Base-by-base conservation (phyloP, 2,888 invertebrate genomes). In the Lycaena phlaeas region DNA sequence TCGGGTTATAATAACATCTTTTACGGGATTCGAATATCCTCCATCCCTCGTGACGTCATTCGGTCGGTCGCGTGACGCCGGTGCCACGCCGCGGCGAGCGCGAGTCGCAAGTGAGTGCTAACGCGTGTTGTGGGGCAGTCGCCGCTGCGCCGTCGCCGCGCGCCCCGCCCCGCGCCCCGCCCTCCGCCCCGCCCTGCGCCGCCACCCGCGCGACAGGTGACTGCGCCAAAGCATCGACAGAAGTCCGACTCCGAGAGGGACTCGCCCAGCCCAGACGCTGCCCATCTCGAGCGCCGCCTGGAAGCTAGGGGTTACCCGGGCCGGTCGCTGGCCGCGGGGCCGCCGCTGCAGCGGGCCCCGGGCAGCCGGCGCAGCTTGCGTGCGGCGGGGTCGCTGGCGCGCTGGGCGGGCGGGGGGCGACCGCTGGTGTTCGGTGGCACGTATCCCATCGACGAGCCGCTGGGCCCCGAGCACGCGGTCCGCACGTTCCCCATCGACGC, bases 361-460 rank as follows among this genome's bases (percentile, higher is more conserved):
- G 87, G 81, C 59, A 85, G 86, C 48, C 2, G 55, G 61, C 28
- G 74, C 89, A 45, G 87, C 90, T 53, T 84, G 86, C 38, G 84
- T 57, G 89, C 90, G 5, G 89, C 90, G 36, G 89, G 89, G 56
- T 75, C 85, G 27, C 90, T 90, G 90, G 81, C 87, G 34, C 71
- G 73, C 51, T 82, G 82, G 29, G 85, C 88, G 85, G 67, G 76
- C 52, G 88, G 76, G 51, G 88, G 85, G 61, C 89, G 88, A 60
- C 91, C 91, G 45, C 86, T 94, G 34, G 87, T 94, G 46, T 94
- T 93, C 68, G 93, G 93, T 54, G 94, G 94, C 39, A 95, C 95
- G 2, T 95, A 88, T 84, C 94, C 95, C 3, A 95, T 95, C 51
- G 94, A 94, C 66, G 87, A 87, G 59, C 94, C 49, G 36, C 41